Base-by-base conservation (phyloP, 1,140 invertebrate species). In the Diorhabda carinulata region DNA sequence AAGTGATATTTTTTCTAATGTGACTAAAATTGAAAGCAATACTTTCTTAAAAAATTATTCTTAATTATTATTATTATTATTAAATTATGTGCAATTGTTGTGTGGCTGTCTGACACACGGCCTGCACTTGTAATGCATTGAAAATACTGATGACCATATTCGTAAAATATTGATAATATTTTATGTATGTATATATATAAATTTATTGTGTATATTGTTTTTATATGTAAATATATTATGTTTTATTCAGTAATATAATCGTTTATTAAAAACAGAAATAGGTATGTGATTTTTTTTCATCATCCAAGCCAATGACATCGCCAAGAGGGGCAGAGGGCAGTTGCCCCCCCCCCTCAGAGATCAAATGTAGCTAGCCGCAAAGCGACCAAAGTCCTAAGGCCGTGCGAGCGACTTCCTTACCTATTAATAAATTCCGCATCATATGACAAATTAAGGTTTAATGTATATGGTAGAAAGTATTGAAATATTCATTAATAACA, bases 1-100 rank as follows among this genome's bases (percentile, higher is more conserved):
- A 80, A 84, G 85, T 87, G 85, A 87, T 87, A 87, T 86, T 86
- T 86, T 87, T 85, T 83, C 81, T 86, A 87, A 86, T 86, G 84
- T 86, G 85, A 86, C 84, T 86, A 81, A 78, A 72, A 86, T 85
- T 84, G 80, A 82, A 86, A 87, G 86, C 86, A 87, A 87, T 87
- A 87, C 85, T 83, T 85, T 85, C 84, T 85, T 84, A 82, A 85
- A 86, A 81, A 82, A 25, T 25, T 25, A 25, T 25, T 85, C 83
- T 86, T 85, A 84, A 77, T 78, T 77, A 77, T 73, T 75, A 72
- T 73, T 76, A 73, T 25, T 74, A 72, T 72, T 73, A 72, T 75
- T 64, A 68, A 67, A 71, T 73, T 76, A 74, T 74, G 78, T 80
- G 78, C 78, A 80, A 79, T 80, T 79, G 76, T 79, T 79, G 77